Base-by-base conservation (phyloP, 1,140 invertebrate species). In the Panagrolaimus sp. region DNA sequence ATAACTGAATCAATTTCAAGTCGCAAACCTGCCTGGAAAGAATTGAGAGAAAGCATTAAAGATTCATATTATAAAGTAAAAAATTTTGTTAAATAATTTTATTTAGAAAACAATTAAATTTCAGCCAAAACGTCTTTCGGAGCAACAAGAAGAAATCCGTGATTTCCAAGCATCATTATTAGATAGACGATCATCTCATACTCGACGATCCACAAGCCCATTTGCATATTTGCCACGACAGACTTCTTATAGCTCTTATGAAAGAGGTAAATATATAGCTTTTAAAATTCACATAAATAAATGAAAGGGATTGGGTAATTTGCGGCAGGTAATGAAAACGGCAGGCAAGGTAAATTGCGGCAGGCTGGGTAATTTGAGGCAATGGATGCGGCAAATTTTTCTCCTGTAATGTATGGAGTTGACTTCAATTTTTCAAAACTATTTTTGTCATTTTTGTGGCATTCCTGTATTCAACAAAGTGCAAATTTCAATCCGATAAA, bases 1-100 rank as follows among this genome's bases (percentile, higher is more conserved):
- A 25, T 73, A 31, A 69, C 74, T 8, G 79, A 81, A 31, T 20
- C 68, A 5, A 46, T 66, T 31, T 13, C 48, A 31, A 69, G 74
- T 23, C 64, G 61, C 25, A 82, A 82, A 57, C 79, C 79, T 7
- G 78, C 79, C 38, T 82, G 80, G 80, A 75, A 81, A 48, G 69
- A 76, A 61, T 67, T 78, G 9, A 71, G 81, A 68, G 80, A 81
- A 23, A 76, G 65, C 31, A 72, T 81, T 27, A 76, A 78, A 45
- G 75, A 77, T 63, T 82, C 80, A 9, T 81, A 81, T 67, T 67
- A 73, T 44, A 82, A 76, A 66, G 78, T 80, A 63, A 64, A 65
- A n/a, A 13, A 9, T 67, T 51, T 57, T 57, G 51, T 57, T 23
- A 27, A 27, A 48, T 73, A 16, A 66, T 63, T 20, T 44, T 66